Evolutionary conservation across 2,113 vertebrate species (phyloP).

Genomic region (Coptodon bakossiorum): DNA sequence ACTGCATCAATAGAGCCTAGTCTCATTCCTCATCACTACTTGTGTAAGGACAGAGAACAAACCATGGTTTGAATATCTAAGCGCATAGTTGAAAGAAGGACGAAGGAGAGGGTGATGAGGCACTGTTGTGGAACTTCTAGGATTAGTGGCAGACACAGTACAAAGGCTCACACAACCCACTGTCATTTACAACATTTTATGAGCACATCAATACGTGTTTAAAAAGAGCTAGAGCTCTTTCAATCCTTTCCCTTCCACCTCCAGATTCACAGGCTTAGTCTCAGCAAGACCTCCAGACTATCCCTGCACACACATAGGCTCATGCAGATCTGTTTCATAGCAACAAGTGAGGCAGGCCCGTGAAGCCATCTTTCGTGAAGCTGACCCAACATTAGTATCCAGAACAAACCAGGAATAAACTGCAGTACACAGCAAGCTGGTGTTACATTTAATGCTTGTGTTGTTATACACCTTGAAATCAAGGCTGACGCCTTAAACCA

Average conservation of each 20-base stretch:
- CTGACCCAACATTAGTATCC: conserved; percentile 30
- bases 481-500: not conserved
- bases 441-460: not conserved
- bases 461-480: not conserved
- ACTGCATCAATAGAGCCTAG: not conserved
- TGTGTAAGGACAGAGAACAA: not conserved
- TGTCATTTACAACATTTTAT: conserved; percentile 17
- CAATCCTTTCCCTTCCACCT: conserved; percentile 43
- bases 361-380: conserved; percentile 27
- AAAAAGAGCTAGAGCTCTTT: conserved; percentile 7
- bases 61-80: not conserved
- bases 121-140: not conserved
- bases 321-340: conserved; percentile 67
- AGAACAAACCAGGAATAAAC: not conserved
- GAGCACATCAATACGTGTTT: conserved; percentile 6
- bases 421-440: not conserved
- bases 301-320: conserved; percentile 53
- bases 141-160: not conserved
- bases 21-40: not conserved
- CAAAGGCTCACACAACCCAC: not conserved
- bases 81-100: not conserved
- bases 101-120: not conserved
- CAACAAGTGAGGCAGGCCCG: conserved; percentile 70
- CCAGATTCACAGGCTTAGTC: conserved; percentile 59
- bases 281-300: conserved; percentile 63